Evolutionary conservation across 1,140 invertebrate species (phyloP).

Genomic region (Palaemon carinicauda): DNA sequence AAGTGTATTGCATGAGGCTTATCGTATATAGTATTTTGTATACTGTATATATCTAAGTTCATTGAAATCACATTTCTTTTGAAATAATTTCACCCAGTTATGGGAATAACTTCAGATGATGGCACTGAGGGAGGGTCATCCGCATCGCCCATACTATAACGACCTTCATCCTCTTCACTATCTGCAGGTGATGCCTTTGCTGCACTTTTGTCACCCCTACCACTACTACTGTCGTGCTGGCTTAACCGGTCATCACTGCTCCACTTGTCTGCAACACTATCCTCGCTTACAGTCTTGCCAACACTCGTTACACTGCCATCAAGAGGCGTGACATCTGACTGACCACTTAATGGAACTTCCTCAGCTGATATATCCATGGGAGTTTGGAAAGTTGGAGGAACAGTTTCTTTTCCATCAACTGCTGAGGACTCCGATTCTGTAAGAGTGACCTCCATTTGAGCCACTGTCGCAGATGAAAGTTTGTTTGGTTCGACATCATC

Average conservation of each 20-base stretch:
- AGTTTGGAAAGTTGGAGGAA: background rate
- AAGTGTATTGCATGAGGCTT: no score
- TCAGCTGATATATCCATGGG: background rate
- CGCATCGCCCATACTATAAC: background rate
- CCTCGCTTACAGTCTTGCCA: background rate
- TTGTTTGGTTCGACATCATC: background rate
- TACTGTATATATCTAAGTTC: no score
- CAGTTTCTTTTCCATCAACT: no score
- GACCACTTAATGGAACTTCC: background rate
- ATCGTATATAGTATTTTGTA: no score
- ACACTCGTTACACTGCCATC: background rate
- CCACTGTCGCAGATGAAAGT: background rate
- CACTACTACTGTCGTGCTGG: background rate
- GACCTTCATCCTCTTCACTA: background rate
- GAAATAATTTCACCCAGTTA: background rate
- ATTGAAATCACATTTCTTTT: background rate
- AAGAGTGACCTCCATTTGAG: background rate
- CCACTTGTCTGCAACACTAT: slow-evolving; percentile 4
- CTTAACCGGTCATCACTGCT: background rate
- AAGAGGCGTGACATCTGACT: background rate
- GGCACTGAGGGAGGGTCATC: background rate
- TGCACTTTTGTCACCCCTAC: background rate
- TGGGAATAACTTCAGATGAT: background rate
- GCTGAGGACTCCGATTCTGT: background rate
- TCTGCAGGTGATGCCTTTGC: background rate